A percentile compares a stretch with the other conserved stretches of the same genome.
Evolutionary conservation across 2,797 vertebrate species (phyloP).

Genomic region (Squalus acanthias): DNA sequence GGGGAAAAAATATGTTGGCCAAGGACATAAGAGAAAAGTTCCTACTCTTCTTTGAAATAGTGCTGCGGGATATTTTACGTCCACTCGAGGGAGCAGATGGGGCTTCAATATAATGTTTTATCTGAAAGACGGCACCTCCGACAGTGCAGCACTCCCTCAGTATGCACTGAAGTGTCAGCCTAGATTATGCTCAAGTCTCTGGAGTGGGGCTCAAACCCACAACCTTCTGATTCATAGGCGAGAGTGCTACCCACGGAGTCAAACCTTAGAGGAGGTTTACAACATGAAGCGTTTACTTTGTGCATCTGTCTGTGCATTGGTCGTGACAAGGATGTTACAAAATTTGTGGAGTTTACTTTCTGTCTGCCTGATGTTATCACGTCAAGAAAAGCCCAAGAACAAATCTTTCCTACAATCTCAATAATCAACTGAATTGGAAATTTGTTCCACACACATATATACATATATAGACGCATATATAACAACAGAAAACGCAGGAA

Average conservation of each 20-base stretch:
- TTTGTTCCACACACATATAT: background rate
- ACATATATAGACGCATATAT: background rate
- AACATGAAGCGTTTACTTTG: background rate
- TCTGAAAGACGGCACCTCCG: background rate
- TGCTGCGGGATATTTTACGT: background rate
- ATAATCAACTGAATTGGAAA: background rate
- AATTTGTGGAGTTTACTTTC: background rate
- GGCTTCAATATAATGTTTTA: background rate
- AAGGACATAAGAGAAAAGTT: background rate
- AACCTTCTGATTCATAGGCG: background rate
- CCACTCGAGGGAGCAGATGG: background rate
- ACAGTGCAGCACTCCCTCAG: background rate
- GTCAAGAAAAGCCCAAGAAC: background rate
- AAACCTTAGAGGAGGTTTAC: background rate
- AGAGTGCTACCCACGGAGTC: background rate
- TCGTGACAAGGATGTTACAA: background rate
- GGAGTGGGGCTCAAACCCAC: background rate
- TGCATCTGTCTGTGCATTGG: background rate
- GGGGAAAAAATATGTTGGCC: background rate
- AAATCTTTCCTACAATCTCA: background rate
- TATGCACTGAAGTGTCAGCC: background rate
- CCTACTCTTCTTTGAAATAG: background rate
- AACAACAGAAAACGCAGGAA: too few species aligned
- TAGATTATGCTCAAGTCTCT: background rate
- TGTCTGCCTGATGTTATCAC: background rate